A percentile compares a stretch with the other conserved stretches of the same genome.
Conservation (phyloP, 2,888 invertebrate species). For the Acleris literana region DNA sequence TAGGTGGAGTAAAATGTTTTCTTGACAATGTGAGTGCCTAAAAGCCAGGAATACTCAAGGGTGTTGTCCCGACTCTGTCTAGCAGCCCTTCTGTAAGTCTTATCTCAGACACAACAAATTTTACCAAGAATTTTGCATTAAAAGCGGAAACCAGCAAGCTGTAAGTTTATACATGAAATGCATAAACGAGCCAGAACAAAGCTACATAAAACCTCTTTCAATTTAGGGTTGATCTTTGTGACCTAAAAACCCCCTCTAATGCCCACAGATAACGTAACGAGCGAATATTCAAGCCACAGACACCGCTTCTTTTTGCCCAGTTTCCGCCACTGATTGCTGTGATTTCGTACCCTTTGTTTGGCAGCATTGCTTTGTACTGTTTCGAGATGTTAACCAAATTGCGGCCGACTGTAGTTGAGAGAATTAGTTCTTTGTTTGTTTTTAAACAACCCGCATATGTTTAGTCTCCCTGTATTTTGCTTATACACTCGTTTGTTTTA, state of each 20-base stretch:
- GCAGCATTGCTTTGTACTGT: conserved; percentile 3
- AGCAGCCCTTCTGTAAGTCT: no score
- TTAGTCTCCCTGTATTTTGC: not conserved
- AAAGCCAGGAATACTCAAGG: no score
- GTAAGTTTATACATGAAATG: no score
- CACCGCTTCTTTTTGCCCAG: conserved; percentile 16
- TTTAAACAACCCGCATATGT: not conserved
- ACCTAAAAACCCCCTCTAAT: conserved; percentile 20
- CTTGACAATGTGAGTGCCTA: no score
- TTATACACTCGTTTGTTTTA: no score
- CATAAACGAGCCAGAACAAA: no score
- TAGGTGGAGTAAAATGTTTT: no score
- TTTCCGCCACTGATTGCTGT: conserved; percentile 25
- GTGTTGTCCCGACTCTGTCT: no score
- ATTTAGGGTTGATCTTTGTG: not conserved
- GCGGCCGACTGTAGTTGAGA: conserved; percentile 1
- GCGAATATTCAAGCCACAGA: conserved; percentile 9
- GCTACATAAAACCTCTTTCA: no score
- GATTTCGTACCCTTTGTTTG: conserved; percentile 20
- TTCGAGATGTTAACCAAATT: not conserved
- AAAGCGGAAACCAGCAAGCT: no score
- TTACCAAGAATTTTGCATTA: no score
- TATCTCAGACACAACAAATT: no score
- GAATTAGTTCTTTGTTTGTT: not conserved
- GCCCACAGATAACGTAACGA: conserved; percentile 28